phyloP scores from a whole-genome alignment of 1,140 invertebrate species.

The Rhynchophorus ferrugineus region DNA sequence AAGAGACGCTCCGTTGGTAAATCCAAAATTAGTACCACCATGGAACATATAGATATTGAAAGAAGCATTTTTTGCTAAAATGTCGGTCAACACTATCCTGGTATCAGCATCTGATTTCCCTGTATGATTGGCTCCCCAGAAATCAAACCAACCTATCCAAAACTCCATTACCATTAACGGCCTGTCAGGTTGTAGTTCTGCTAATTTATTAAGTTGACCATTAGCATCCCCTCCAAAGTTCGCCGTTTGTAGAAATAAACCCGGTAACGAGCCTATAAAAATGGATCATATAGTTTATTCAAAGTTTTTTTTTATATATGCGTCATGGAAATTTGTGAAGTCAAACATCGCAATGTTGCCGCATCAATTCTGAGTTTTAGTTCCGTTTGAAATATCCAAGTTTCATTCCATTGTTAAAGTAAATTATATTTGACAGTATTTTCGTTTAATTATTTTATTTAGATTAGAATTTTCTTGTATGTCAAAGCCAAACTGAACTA shows the following conservation, averaged over 20 bases:
- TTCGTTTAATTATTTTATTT: no score
- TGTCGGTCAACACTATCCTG: conserved; percentile 21
- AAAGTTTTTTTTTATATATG: no score
- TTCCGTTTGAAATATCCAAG: no score
- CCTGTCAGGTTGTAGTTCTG: conserved; percentile 21
- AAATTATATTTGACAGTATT: no score
- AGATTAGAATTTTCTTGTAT: no score
- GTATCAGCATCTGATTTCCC: conserved; percentile 16
- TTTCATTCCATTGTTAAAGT: no score
- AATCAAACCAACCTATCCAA: conserved; percentile 33
- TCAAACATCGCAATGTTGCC: no score
- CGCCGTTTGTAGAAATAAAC: conserved; percentile 17
- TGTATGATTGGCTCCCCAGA: conserved; percentile 20
- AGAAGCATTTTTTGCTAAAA: conserved; percentile 41
- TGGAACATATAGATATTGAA: conserved; percentile 67
- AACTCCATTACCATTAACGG: conserved; percentile 28
- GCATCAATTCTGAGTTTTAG: no score
- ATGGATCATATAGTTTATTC: neutral
- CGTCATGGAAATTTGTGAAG: no score
- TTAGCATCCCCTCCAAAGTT: conserved; percentile 18
- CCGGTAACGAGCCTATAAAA: conserved; percentile 15
- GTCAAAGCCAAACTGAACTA: no score
- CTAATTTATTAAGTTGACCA: conserved; percentile 7
- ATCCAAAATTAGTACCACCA: conserved; percentile 64
- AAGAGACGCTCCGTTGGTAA: conserved; percentile 49